Conservation (phyloP, 2,797 vertebrate genomes). For the Poeciliopsis infans region DNA sequence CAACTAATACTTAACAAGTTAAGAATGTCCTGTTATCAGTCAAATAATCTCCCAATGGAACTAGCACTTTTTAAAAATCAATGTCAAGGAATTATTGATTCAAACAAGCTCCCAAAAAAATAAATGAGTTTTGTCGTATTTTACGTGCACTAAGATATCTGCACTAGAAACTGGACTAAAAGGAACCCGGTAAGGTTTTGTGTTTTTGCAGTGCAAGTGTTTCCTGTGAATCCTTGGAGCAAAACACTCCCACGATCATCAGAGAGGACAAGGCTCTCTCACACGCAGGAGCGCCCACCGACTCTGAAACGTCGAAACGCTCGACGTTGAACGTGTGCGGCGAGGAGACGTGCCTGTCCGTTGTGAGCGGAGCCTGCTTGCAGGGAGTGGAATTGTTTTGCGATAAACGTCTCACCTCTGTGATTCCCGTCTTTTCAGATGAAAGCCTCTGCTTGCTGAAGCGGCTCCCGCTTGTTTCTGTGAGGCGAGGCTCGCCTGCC, state of each 20-base stretch:
- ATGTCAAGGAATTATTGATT: too few species aligned
- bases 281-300: neutral
- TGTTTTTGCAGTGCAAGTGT: neutral
- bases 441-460: constrained; percentile 8
- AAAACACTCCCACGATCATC: constrained; percentile 29
- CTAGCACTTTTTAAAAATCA: too few species aligned
- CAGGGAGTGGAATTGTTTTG: neutral
- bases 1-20: too few species aligned
- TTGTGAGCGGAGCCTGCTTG: constrained; percentile 3
- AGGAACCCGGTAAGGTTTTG: too few species aligned
- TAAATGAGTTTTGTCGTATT: too few species aligned
- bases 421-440: constrained; percentile 17
- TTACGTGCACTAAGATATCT: too few species aligned
- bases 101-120: too few species aligned
- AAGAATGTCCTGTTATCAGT: too few species aligned
- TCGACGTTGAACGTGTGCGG: neutral
- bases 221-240: constrained; percentile 40
- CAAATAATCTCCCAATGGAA: too few species aligned
- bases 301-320: neutral
- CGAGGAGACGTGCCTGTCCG: neutral
- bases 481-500: constrained; percentile 4
- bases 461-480: neutral
- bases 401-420: constrained; percentile 23
- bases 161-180: too few species aligned
- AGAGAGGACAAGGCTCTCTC: constrained; percentile 14